Evolutionary conservation across 2,797 vertebrate species (phyloP), one percentile per base, ranked within the genome.

Genomic region (Natrix natrix): DNA sequence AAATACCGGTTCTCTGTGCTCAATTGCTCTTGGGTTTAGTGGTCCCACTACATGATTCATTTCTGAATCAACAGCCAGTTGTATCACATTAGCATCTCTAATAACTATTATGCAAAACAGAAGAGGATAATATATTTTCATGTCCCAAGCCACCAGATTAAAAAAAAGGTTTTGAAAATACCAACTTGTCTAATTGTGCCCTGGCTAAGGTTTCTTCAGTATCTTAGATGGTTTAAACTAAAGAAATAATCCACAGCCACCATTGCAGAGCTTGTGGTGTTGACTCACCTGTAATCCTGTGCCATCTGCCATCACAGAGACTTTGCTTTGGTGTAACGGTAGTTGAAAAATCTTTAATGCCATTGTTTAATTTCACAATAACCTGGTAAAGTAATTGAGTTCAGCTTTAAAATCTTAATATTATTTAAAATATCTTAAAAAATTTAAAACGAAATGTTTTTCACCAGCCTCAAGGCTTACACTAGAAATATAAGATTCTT

Each of bases 41-140:
- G 98, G 98, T 87, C 98, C 99, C 90, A 99, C 98, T 12, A 99
- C 98, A 26, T 98, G 98, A 95, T 98, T 98, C 93, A 99, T 98
- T 97, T 99, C 98, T 59, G 98, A 99, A 95, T 99, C 99, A 88
- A 99, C 99, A 28, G 99, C 98, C 96, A 99, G 95, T 96, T 99
- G 98, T 92, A 99, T 97, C 61, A 98, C 98, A 4, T 98, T 99
- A 60, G 97, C 97, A 5, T 99, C 98, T 96, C 98, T 98, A 95
- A 99, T 99, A 93, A 99, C 99, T 99, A 94, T 94, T 97, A 97
- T n/a, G 86, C 91, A 95, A 96, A 93, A 69, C 24, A 95, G 92
- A 90, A 92, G 60, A 14, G 66, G 66, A 59, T 37, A 89, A 57
- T 28, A 7, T 83, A 48, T 48, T 83, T 83, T 83, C 22, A 83